A percentile compares a stretch with the other conserved stretches of the same genome.
Conservation (phyloP, 2,888 invertebrate species). For the Gonocerus acuteangulatus region DNA sequence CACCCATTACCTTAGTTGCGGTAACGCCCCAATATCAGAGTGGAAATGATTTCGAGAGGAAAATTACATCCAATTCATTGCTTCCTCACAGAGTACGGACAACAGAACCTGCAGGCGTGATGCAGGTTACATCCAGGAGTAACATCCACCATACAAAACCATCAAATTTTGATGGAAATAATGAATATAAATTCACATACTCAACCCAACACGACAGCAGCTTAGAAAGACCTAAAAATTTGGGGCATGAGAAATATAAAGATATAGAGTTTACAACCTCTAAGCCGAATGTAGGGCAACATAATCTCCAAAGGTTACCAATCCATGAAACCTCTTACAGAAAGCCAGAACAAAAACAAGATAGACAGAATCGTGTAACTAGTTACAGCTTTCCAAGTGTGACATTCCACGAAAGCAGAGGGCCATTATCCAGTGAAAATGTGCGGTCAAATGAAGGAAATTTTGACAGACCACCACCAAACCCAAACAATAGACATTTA, state of each 20-base stretch:
- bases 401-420: background rate
- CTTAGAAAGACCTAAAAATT: background rate
- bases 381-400: background rate
- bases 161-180: background rate
- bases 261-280: background rate
- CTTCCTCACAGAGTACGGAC: background rate
- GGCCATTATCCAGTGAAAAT: background rate
- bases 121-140: background rate
- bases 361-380: background rate
- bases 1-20: background rate
- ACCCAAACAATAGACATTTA: no score
- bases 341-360: background rate
- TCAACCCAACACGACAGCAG: background rate
- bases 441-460: no score
- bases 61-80: background rate
- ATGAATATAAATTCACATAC: background rate
- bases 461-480: no score
- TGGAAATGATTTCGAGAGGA: background rate
- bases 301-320: no score
- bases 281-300: no score
- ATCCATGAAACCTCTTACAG: no score
- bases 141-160: constrained; percentile 1
- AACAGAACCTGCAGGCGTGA: background rate
- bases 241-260: background rate
- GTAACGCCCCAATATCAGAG: constrained; percentile 1